Evolutionary conservation across 2,888 invertebrate species (phyloP).

Genomic region (Hirudinaria manillensis): DNA sequence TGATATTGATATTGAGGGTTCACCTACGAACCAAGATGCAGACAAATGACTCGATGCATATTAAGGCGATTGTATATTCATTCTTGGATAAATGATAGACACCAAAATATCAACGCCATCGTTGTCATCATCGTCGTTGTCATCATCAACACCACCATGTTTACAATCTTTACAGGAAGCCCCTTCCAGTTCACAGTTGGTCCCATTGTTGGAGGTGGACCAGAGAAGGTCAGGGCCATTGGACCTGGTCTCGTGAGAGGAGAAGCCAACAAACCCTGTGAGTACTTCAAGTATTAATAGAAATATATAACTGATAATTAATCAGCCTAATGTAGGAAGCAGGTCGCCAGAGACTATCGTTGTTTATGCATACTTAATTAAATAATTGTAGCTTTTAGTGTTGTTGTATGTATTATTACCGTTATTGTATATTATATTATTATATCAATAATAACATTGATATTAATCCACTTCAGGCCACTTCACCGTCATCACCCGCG

Average conservation of each 20-base stretch:
- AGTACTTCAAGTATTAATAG: conserved; percentile 53
- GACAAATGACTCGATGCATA: no score
- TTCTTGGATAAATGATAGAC: no score
- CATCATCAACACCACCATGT: no score
- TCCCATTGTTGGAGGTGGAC: conserved; percentile 84
- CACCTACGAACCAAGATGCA: no score
- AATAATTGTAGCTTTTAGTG: neutral
- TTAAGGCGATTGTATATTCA: no score
- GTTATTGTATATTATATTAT: no score
- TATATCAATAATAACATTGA: no score
- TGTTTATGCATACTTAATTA: neutral
- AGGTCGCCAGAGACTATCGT: neutral
- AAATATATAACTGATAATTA: neutral
- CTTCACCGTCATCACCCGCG: conserved; percentile 91
- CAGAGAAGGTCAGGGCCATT: conserved; percentile 92
- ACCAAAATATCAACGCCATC: no score
- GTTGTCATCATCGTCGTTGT: no score
- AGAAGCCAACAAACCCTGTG: conserved; percentile 75
- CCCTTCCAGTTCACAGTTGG: conserved; percentile 99
- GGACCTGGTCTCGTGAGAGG: conserved; percentile 88
- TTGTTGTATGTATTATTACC: neutral
- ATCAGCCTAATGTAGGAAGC: neutral
- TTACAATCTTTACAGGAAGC: conserved; percentile 63
- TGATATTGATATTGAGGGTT: no score
- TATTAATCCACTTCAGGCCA: conserved; percentile 56